Base-by-base conservation (phyloP, 2,113 vertebrate species). In the Urocynchramus pylzowi region DNA sequence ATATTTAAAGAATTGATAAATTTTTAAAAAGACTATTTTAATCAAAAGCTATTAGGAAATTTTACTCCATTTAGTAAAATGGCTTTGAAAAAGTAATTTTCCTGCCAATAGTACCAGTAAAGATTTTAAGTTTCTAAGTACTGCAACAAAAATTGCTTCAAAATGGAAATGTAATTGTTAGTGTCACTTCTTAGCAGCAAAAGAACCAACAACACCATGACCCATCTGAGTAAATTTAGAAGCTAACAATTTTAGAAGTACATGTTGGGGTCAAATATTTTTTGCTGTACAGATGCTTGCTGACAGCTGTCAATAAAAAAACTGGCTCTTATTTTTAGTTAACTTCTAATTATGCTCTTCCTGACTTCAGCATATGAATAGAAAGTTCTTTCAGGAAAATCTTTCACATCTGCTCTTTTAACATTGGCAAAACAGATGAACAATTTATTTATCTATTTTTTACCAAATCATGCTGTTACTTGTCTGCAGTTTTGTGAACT, bases 11-110 rank as follows among this genome's bases (percentile, higher is more conserved):
- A 56, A 75, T 64, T 39, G 27, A 89, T 50, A 86, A 57, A 10
- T n/a, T 49, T 31, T 47, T 10, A 6, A 64, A 84, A 74, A 47
- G 0, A 60, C 9, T 84, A 71, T 84, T 83, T 94, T 80, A 92
- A 95, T 92, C 49, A 93, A 90, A 90, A 91, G 33, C 59, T 71
- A 71, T 89, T 94, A 76, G 84, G 50, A 87, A 95, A 87, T 80
- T 79, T 81, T 76, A 80, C 39, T 67, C 28, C 6, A 67, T 47
- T 91, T 90, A 86, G 30, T 27, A 80, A 67, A 95, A 77, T 47
- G 17, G 15, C 33, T 93, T 67, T 79, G n/a, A 90, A 93, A 79
- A 71, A 57, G 7, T 65, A 56, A 68, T 84, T 96, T 88, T 86
- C 45, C 52, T 94, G 49, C 53, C 82, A 90, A 69, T 39, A 90